Evolutionary conservation across 2,113 vertebrate species (phyloP), one percentile per base, ranked within the genome.

Genomic region (Larimichthys polyactis): DNA sequence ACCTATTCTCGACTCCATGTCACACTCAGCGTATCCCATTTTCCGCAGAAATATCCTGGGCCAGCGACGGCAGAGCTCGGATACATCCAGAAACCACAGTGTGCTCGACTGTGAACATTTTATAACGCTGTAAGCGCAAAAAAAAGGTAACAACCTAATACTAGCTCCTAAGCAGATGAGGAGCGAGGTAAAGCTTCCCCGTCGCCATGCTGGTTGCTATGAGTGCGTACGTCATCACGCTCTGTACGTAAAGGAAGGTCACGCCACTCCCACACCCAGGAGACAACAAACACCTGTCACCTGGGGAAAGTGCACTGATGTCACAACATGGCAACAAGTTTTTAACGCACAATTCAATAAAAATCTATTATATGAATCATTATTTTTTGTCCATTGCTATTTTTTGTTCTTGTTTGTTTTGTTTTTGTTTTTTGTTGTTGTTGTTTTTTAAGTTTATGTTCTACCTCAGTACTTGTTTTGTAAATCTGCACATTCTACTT

Each of bases 201-300:
- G 94, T 93, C 94, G 92, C 94, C 95, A 95, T 95, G 92, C 91
- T 87, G 93, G 95, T 95, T 95, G 94, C 94, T 95, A 95, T 71
- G 94, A 65, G 20, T 68, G 82, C 11, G 2, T n/a, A 2, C 93
- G 93, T 94, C 91, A 93, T 92, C 76, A 91, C 93, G 93, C 22
- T 49, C 32, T 27, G 40, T 51, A 51, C 80, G 72, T 79, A 24
- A 24, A 59, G 17, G 7, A 68, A 57, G 32, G 44, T 43, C 15
- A 49, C 57, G 15, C 72, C 59, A 27, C 43, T 4, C 9, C 36
- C 74, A 46, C 44, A 3, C 24, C 46, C 19, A 10, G 8, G 19
- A 1, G 3, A 5, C 62, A 1, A 29, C 8, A 16, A 15, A 46
- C 12, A 9, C 17, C 16, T 46, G 19, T 19, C 22, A 40, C 10